These are phyloP conservation scores for Chiridota heheva DNA, from an alignment of 35 echinoderm and acorn worm species.

Conservation along the genomic window DNA sequence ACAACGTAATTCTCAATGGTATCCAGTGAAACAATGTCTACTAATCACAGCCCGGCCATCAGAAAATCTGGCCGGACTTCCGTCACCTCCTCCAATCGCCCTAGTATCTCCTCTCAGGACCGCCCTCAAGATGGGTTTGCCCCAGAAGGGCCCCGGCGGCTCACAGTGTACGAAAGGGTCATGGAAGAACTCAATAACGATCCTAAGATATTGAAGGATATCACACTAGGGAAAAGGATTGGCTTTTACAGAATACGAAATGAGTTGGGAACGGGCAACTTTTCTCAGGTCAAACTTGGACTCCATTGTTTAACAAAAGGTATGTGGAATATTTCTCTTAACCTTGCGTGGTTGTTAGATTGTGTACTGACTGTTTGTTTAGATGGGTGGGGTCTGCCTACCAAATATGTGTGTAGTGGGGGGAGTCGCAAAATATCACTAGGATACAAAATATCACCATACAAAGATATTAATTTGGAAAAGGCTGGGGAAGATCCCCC, in stretches of 20 bases:
- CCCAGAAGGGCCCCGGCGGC: constrained; percentile 36
- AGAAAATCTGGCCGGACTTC: too few species aligned
- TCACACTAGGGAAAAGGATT: constrained; percentile 92
- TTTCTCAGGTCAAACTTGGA: constrained; percentile 99
- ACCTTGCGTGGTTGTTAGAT: not conserved
- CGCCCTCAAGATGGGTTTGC: constrained; percentile 35
- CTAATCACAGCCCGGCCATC: too few species aligned
- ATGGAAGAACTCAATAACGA: constrained; percentile 92
- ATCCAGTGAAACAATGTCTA: too few species aligned
- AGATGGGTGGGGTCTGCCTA: too few species aligned
- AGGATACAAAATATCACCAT: too few species aligned
- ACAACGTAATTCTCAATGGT: too few species aligned
- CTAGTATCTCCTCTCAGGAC: constrained; percentile 43
- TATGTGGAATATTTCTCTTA: constrained; percentile 31
- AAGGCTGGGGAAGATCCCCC: too few species aligned
- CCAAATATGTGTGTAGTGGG: too few species aligned
- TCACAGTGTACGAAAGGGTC: constrained; percentile 88
- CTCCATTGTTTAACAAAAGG: constrained; percentile 97
- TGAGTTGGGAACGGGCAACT: constrained; percentile 95
- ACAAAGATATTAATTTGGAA: too few species aligned
- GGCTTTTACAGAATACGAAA: constrained; percentile 96
- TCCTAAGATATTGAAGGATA: constrained; percentile 78
- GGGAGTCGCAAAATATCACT: too few species aligned
- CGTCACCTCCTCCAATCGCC: constrained; percentile 41
- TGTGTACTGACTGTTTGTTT: too few species aligned